These are phyloP conservation scores for Steromphala cineraria DNA, from an alignment of 2,888 invertebrate genomes.

Conservation along the genomic window DNA sequence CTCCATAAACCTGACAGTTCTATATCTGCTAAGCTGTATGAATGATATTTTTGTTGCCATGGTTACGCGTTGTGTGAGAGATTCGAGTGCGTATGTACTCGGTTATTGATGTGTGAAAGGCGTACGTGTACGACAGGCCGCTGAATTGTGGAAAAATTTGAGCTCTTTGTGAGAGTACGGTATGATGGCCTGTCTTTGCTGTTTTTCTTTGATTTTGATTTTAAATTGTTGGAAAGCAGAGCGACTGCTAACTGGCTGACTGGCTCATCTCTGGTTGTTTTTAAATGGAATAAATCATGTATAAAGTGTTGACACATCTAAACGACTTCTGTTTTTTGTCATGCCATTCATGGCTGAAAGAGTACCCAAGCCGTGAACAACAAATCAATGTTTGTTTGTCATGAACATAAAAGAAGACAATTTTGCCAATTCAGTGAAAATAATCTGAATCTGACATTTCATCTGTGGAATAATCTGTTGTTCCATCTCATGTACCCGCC, in stretches of 20 bases:
- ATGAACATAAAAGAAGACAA: too few species aligned
- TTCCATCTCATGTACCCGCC: too few species aligned
- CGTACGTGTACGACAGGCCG: not conserved
- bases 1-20: too few species aligned
- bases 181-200: not conserved
- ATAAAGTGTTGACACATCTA: constrained; percentile 14
- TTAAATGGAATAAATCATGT: constrained; percentile 20
- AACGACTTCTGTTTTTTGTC: not conserved
- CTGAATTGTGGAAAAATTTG: not conserved
- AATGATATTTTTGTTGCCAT: constrained; percentile 3
- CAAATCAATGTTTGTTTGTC: too few species aligned
- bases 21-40: not conserved
- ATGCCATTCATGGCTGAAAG: too few species aligned
- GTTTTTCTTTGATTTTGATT: constrained; percentile 13
- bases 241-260: not conserved
- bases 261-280: constrained; percentile 13
- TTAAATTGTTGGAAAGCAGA: constrained; percentile 6
- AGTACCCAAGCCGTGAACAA: not conserved
- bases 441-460: too few species aligned
- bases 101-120: not conserved
- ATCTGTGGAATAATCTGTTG: too few species aligned
- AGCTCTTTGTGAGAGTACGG: not conserved
- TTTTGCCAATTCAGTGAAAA: too few species aligned
- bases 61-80: not conserved
- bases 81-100: not conserved